These are phyloP conservation scores for Orientallactaga sibirica DNA, from an alignment of 2,797 vertebrate genomes.

Conservation along the genomic window DNA sequence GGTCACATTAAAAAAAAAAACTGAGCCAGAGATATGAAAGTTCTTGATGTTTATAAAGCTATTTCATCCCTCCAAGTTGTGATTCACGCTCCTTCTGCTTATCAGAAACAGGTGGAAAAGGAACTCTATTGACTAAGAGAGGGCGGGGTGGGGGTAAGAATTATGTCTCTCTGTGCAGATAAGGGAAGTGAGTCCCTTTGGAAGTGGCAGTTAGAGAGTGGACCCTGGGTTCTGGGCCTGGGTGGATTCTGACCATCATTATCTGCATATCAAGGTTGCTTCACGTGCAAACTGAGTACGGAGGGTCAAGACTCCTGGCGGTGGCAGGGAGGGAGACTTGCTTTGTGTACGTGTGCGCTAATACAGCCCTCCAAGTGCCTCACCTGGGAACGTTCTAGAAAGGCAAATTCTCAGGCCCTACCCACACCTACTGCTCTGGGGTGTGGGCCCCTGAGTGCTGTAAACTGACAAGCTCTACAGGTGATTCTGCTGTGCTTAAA, in stretches of 20 bases:
- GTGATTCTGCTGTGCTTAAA: rapidly evolving
- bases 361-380: background rate
- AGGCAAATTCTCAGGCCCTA: background rate
- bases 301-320: background rate
- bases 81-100: background rate
- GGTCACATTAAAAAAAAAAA: background rate
- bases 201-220: rapidly evolving
- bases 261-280: rapidly evolving
- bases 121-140: background rate
- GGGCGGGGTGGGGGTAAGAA: background rate
- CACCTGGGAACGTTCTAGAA: background rate
- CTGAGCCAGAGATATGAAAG: background rate
- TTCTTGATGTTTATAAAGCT: no score
- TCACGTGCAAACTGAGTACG: rapidly evolving
- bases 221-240: background rate
- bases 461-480: background rate
- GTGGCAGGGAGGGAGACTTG: background rate
- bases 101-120: background rate
- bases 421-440: background rate
- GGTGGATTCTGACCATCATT: rapidly evolving
- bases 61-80: background rate
- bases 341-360: background rate
- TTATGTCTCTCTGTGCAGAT: background rate
- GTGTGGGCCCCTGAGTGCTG: background rate
- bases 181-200: background rate